Conservation (phyloP, 2,113 vertebrate species). For the Nothoprocta perdicaria region DNA sequence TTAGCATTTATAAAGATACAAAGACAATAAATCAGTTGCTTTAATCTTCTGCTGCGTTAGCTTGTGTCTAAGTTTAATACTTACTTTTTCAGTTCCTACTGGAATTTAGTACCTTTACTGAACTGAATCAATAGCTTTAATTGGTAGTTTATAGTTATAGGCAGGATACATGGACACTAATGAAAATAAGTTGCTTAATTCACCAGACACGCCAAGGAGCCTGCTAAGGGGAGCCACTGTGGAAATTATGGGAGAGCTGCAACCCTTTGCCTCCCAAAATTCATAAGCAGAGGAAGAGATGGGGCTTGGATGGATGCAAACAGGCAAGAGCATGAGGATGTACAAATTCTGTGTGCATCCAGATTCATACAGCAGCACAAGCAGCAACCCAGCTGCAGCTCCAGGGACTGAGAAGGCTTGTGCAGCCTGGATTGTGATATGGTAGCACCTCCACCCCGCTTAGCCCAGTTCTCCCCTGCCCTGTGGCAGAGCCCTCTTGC, state of each 20-base stretch:
- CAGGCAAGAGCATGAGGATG: neutral
- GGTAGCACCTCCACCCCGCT: neutral
- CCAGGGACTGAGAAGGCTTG: neutral
- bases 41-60: neutral
- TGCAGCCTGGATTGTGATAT: neutral
- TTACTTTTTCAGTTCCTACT: neutral
- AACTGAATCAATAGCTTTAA: conserved; percentile 26
- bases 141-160: conserved; percentile 7
- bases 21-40: conserved; percentile 4
- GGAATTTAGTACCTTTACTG: conserved; percentile 29
- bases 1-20: neutral
- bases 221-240: rapidly evolving
- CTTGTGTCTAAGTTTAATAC: neutral
- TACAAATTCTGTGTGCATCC: rapidly evolving
- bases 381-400: too few species aligned
- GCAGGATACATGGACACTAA: neutral
- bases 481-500: neutral
- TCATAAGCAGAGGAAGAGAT: neutral
- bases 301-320: neutral
- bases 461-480: neutral
- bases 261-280: rapidly evolving
- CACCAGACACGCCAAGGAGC: neutral
- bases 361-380: neutral
- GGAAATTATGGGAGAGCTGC: neutral
- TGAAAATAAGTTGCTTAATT: conserved; percentile 40